These are phyloP conservation scores for Gulo gulo DNA, from an alignment of 2,113 vertebrate genomes.

Conservation along the genomic window DNA sequence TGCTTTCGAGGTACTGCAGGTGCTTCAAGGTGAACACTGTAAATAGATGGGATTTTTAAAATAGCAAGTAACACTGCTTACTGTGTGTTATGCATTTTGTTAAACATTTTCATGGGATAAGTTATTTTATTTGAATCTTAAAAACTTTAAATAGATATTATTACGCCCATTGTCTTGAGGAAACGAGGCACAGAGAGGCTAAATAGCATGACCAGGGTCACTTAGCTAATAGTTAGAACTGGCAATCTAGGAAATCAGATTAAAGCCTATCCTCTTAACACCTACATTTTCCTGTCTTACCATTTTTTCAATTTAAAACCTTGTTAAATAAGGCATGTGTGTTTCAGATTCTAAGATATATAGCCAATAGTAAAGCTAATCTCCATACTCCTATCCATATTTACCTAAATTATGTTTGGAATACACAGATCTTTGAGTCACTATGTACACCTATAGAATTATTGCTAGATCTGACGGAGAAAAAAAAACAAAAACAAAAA, in stretches of 20 bases:
- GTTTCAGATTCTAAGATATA: not conserved
- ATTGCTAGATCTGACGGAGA: not conserved
- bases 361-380: slow-evolving; percentile 18
- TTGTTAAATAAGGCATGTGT: not conserved
- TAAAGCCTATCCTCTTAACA: not conserved
- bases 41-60: not conserved
- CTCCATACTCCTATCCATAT: not conserved
- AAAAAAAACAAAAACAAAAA: not conserved
- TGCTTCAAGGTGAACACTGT: not conserved
- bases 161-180: not conserved
- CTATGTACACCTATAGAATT: not conserved
- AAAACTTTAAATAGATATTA: not conserved
- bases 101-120: not conserved
- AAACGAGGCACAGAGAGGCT: not conserved
- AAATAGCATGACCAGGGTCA: not conserved
- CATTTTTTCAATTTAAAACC: not conserved
- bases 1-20: not conserved
- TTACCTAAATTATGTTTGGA: not conserved
- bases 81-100: not conserved
- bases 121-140: slow-evolving; percentile 28
- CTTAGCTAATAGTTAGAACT: not conserved
- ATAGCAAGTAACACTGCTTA: not conserved
- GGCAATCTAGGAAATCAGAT: not conserved
- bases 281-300: not conserved
- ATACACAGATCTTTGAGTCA: not conserved